phyloP scores from a whole-genome alignment of 2,113 vertebrate genomes.

The Piprites chloris region DNA sequence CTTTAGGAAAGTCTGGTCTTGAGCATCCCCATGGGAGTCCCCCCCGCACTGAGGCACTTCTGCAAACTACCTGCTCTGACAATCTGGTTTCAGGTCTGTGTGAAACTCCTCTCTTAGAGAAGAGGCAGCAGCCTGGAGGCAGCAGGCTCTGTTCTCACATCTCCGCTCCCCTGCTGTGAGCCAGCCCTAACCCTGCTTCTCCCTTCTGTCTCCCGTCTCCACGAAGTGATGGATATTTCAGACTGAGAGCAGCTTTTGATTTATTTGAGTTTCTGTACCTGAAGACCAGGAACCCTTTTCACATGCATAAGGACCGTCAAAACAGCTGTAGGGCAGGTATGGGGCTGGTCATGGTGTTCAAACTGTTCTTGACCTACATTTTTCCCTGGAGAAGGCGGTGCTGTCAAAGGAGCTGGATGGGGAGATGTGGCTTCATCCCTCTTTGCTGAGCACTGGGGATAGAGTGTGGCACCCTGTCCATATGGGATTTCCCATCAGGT shows the following conservation, averaged over 20 bases:
- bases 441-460: not conserved
- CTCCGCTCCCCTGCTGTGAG: not conserved
- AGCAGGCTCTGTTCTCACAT: not conserved
- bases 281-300: not conserved
- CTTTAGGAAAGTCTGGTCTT: constrained; percentile 35
- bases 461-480: not conserved
- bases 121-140: not conserved
- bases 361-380: accelerated
- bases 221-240: not conserved
- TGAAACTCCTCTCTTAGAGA: not conserved
- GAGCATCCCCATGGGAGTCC: not conserved
- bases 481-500: not conserved
- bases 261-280: not conserved
- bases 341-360: not conserved
- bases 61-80: not conserved
- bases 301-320: not conserved
- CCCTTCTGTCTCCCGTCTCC: not conserved
- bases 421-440: not conserved
- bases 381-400: not conserved
- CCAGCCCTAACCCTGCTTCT: not conserved
- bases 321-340: not conserved
- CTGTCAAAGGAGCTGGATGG: not conserved
- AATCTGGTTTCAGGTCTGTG: not conserved
- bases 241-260: not conserved
- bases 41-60: not conserved